Evolutionary conservation across 2,888 invertebrate genomes (phyloP).

Genomic region (Calameuta idolon): DNA sequence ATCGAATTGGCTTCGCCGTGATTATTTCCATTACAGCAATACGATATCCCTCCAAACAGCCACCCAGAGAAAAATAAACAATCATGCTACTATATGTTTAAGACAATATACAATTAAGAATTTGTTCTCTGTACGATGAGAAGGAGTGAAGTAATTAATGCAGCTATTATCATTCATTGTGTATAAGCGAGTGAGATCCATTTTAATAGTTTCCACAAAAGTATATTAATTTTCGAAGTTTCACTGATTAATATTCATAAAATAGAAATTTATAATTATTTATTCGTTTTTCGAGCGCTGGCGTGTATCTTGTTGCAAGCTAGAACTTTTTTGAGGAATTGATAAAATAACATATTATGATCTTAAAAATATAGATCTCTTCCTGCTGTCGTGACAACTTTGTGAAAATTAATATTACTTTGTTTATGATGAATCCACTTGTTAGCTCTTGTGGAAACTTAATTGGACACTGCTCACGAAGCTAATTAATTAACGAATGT

Average conservation of each 20-base stretch:
- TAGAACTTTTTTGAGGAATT: neutral
- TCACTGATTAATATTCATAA: no score
- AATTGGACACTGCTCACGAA: neutral
- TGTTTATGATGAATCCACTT: neutral
- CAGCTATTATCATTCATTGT: neutral
- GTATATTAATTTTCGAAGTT: neutral
- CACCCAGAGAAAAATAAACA: constrained; percentile 31
- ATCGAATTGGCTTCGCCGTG: neutral
- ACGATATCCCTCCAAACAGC: constrained; percentile 50
- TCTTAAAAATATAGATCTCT: neutral
- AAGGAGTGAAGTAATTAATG: neutral
- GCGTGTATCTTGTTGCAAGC: neutral
- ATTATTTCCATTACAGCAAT: constrained; percentile 24
- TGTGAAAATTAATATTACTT: neutral
- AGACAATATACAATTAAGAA: constrained; percentile 34
- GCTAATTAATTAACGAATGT: constrained; percentile 14
- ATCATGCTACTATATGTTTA: constrained; percentile 29
- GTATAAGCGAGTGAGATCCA: neutral
- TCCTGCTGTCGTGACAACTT: neutral
- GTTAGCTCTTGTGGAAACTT: neutral
- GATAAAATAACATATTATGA: neutral
- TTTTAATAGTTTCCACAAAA: neutral
- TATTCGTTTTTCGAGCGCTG: neutral
- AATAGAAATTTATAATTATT: neutral
- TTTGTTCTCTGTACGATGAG: neutral